A percentile compares a stretch with the other conserved stretches of the same genome.
Evolutionary conservation across 2,888 invertebrate species (phyloP).

Genomic region (Drosophila hamatofila): DNA sequence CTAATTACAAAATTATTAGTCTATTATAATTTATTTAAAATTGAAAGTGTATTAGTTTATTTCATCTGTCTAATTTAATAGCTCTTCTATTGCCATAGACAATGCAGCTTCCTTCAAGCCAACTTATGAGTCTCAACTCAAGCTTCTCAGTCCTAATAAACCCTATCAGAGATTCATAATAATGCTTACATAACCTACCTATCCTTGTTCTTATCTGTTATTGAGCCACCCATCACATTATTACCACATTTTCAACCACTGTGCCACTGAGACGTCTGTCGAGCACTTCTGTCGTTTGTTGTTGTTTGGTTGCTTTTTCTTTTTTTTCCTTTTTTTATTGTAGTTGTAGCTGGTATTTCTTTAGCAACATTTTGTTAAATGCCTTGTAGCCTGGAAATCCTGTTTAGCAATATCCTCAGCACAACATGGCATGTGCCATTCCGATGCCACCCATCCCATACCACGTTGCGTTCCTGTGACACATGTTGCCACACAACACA

Average conservation of each 20-base stretch:
- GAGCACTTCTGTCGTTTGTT: constrained; percentile 40
- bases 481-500: constrained; percentile 41
- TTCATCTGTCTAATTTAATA: too few relatives aligned
- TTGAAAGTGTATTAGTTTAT: too few relatives aligned
- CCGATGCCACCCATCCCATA: background rate
- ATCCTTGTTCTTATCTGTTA: too few relatives aligned
- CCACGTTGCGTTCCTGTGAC: constrained; percentile 17
- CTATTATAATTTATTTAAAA: too few relatives aligned
- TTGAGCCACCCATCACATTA: background rate
- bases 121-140: too few relatives aligned
- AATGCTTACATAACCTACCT: background rate
- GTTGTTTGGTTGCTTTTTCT: constrained; percentile 25
- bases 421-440: constrained; percentile 52
- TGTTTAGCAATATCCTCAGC: constrained; percentile 72
- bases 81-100: too few relatives aligned
- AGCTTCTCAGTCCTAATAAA: background rate
- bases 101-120: too few relatives aligned
- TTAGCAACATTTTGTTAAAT: constrained; percentile 67
- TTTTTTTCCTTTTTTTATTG: background rate
- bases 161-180: background rate
- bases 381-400: constrained; percentile 75
- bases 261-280: constrained; percentile 37
- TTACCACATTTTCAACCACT: constrained; percentile 24
- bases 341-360: constrained; percentile 45
- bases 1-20: too few relatives aligned